These are phyloP conservation scores for Drosophila jambulina DNA, from an alignment of 1,140 invertebrate genomes.

Conservation along the genomic window DNA sequence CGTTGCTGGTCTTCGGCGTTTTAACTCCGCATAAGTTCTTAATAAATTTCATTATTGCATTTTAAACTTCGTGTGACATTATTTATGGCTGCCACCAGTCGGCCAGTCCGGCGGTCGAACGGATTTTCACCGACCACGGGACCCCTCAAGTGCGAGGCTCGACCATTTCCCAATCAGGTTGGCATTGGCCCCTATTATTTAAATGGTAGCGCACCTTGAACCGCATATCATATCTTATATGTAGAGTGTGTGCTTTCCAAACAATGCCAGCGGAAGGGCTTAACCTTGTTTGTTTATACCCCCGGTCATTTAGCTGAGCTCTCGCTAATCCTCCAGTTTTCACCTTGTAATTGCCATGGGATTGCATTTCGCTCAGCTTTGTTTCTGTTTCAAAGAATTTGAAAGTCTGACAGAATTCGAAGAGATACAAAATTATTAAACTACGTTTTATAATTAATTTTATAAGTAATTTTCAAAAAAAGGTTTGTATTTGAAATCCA, in stretches of 20 bases:
- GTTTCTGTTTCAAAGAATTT: neutral
- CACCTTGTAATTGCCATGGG: slow-evolving; percentile 13
- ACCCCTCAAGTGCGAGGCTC: neutral
- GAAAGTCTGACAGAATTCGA: neutral
- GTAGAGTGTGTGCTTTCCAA: neutral
- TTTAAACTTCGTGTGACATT: slow-evolving; percentile 54
- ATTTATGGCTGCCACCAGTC: slow-evolving; percentile 43
- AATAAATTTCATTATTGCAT: slow-evolving; percentile 66
- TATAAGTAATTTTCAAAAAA: neutral
- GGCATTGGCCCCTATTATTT: slow-evolving; percentile 9
- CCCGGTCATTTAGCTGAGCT: neutral
- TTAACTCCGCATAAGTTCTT: slow-evolving; percentile 64
- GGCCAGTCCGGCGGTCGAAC: slow-evolving; percentile 1
- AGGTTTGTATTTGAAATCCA: neutral
- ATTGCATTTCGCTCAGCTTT: neutral
- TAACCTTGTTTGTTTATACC: neutral
- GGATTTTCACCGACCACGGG: slow-evolving; percentile 20
- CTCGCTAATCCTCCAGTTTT: slow-evolving; percentile 6
- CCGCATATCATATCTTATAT: neutral
- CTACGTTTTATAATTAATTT: neutral
- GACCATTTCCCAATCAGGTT: slow-evolving; percentile 26
- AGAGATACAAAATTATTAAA: neutral
- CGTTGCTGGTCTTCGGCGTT: slow-evolving; percentile 39
- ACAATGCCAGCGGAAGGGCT: slow-evolving; percentile 16
- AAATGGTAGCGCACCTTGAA: slow-evolving; percentile 12